These are phyloP conservation scores for Anoncus sp. DNA, from an alignment of 2,888 invertebrate species.

Conservation along the genomic window DNA sequence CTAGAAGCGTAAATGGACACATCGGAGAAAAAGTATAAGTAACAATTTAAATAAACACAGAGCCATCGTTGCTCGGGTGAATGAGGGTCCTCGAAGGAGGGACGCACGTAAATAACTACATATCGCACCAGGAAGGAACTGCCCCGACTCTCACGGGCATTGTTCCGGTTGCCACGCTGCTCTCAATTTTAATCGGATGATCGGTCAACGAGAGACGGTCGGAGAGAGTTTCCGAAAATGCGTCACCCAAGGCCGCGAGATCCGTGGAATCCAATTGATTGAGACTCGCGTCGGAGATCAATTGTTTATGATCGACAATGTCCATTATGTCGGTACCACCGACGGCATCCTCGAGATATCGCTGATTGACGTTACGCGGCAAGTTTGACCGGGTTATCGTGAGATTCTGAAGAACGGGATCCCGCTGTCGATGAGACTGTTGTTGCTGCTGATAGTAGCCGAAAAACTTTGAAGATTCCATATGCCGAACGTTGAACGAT, in stretches of 20 bases:
- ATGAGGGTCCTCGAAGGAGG: slow-evolving; percentile 25
- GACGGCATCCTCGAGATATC: not conserved
- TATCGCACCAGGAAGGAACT: slow-evolving; percentile 31
- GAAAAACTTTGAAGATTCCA: not conserved
- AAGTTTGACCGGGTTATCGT: slow-evolving; percentile 1
- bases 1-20: too few species aligned
- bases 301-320: slow-evolving; percentile 8
- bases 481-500: slow-evolving; percentile 12
- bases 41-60: slow-evolving; percentile 16
- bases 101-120: not conserved
- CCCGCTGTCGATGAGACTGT: slow-evolving; percentile 12
- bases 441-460: slow-evolving; percentile 29
- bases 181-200: slow-evolving; percentile 32
- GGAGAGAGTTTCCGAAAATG: slow-evolving; percentile 42
- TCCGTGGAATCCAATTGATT: slow-evolving; percentile 52
- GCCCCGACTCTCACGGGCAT: slow-evolving; percentile 44
- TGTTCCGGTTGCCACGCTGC: slow-evolving; percentile 1
- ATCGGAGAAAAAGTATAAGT: slow-evolving; percentile 4
- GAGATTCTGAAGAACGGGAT: slow-evolving; percentile 17
- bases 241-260: slow-evolving; percentile 38
- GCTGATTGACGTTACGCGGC: slow-evolving; percentile 11
- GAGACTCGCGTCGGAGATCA: slow-evolving; percentile 51
- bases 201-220: slow-evolving; percentile 43
- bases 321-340: slow-evolving; percentile 26
- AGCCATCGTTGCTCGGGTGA: slow-evolving; percentile 25